Evolutionary conservation across 2,797 vertebrate species (phyloP), one percentile per base, ranked within the genome.

Genomic region (Pampus argenteus): DNA sequence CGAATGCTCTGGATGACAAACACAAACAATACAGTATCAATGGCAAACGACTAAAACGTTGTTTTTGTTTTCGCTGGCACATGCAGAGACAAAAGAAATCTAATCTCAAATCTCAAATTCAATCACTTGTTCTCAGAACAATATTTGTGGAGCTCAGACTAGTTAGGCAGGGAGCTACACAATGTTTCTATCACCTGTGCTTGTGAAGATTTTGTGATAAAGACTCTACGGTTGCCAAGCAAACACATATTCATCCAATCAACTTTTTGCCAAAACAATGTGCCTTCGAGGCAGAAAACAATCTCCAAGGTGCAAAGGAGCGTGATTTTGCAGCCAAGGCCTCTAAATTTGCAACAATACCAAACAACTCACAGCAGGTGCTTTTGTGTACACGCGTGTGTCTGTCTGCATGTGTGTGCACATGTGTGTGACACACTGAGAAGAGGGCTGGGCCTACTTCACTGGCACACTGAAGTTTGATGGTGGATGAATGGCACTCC

Each of bases 401-500:
- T 42, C 51, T 76, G 68, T 36, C 28, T 65, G 55, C 63, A 55
- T 55, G 70, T 67, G 62, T 64, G 71, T 55, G 79, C 38, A 74
- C 58, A 42, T 63, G 49, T 55, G 51, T 67, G 42, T 71, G 55
- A 59, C 54, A 79, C 42, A 20, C 52, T 18, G 58, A 73, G 66
- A 60, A 48, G 70, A 83, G 82, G 85, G 81, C 74, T 78, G 82
- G 92, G 88, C 58, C 79, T 71, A 62, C 86, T 91, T 91, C 90
- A 89, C 79, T 79, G 88, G 63, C 69, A 79, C 34, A n/a, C 81
- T 69, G 28, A 80, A 89, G 89, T 91, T 89, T 94, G 93, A 92
- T 75, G 82, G 83, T 42, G 85, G 89, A 87, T 94, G 92, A 92
- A 88, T 89, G 88, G 84, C 85, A 70, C 78, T 85, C 91, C 95